Evolutionary conservation across 2,888 invertebrate genomes (phyloP).

Genomic region (Elegia similella): DNA sequence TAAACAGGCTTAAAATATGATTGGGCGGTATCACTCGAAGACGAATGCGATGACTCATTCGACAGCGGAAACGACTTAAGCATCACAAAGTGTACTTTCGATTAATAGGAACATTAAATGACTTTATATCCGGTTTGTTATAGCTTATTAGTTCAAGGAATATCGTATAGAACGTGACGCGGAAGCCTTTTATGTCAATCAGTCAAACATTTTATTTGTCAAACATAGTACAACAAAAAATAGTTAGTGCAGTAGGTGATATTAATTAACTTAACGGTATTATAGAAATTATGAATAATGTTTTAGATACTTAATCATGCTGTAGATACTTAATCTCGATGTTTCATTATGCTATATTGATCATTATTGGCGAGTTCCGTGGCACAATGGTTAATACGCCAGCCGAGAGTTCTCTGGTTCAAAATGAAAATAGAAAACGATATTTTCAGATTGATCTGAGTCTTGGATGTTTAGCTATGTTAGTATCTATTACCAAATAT

Average conservation of each 20-base stretch:
- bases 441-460: too few species aligned
- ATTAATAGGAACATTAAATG: slow-evolving; percentile 7
- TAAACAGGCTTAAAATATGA: slow-evolving; percentile 33
- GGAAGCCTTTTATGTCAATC: slow-evolving; percentile 4
- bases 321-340: too few species aligned
- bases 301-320: too few species aligned
- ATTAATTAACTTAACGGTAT: slow-evolving; percentile 4
- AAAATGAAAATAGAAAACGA: too few species aligned
- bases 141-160: slow-evolving; percentile 11
- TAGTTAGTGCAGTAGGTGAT: not conserved
- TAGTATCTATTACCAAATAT: too few species aligned
- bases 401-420: too few species aligned
- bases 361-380: too few species aligned
- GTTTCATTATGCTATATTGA: too few species aligned
- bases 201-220: too few species aligned
- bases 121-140: not conserved
- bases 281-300: not conserved
- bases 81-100: not conserved
- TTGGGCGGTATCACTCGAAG: slow-evolving; percentile 27
- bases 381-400: too few species aligned
- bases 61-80: slow-evolving; percentile 1
- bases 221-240: too few species aligned
- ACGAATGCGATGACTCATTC: slow-evolving; percentile 1
- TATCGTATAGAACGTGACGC: slow-evolving; percentile 6
- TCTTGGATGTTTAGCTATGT: too few species aligned